Conservation (phyloP, 2,797 vertebrate species). For the Buphagus erythrorhynchus region DNA sequence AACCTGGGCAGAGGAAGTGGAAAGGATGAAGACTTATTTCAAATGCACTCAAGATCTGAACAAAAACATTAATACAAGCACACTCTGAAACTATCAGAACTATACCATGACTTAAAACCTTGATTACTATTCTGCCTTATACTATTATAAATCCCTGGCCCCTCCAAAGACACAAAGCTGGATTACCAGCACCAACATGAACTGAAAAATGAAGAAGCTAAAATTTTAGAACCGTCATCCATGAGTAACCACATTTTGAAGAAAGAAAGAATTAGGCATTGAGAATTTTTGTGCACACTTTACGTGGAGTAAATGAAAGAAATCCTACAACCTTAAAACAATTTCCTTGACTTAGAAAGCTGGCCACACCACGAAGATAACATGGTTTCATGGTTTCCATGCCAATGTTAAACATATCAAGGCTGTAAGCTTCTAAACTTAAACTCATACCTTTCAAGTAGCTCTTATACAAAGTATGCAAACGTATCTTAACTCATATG, state of each 20-base stretch:
- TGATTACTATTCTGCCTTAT: neutral
- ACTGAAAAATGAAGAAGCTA: neutral
- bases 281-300: neutral
- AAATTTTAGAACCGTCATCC: neutral
- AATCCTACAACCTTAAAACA: neutral
- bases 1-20: neutral
- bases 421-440: neutral
- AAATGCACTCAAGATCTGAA: neutral
- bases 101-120: neutral
- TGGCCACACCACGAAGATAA: neutral
- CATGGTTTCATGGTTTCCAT: neutral
- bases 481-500: neutral
- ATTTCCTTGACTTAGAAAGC: neutral
- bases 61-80: neutral
- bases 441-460: neutral
- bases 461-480: neutral
- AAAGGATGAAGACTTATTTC: neutral
- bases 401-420: neutral
- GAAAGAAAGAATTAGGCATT: neutral
- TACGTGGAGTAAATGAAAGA: neutral
- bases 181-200: neutral
- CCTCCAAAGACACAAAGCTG: neutral
- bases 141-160: neutral
- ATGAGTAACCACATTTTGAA: neutral
- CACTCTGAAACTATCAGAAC: neutral